Percentiles rank a stretch among this genome's conserved stretches.
Evolutionary conservation across 1,140 invertebrate genomes (phyloP).

Genomic region (Asobara japonica): DNA sequence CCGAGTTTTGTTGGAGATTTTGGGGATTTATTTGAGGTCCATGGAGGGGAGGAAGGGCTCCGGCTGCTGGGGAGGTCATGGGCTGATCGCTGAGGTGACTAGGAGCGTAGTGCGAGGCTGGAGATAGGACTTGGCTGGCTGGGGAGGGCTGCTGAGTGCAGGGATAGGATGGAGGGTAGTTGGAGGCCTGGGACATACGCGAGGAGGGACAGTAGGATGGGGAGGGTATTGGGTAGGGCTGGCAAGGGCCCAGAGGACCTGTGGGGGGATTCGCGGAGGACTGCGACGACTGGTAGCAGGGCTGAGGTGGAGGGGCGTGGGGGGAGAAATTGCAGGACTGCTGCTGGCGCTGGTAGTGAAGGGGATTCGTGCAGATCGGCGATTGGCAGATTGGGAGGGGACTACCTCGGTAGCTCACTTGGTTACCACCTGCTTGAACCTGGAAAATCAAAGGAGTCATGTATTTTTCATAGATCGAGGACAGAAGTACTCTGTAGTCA

Average conservation of each 20-base stretch:
- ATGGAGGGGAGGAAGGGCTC: constrained; percentile 67
- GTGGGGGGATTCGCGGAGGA: constrained; percentile 49
- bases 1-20: constrained; percentile 64
- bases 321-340: constrained; percentile 55
- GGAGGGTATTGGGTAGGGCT: constrained; percentile 52
- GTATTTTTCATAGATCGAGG: background rate
- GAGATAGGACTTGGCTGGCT: constrained; percentile 57
- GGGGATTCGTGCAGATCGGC: constrained; percentile 60
- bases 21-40: constrained; percentile 42
- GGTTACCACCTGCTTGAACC: constrained; percentile 58
- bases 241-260: constrained; percentile 42
- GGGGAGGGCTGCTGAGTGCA: constrained; percentile 53
- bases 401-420: constrained; percentile 55
- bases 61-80: constrained; percentile 70
- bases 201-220: constrained; percentile 57
- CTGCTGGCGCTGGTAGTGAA: constrained; percentile 65
- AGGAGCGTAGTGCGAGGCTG: constrained; percentile 56
- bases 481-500: background rate
- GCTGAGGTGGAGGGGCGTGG: constrained; percentile 57
- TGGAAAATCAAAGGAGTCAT: constrained; percentile 24
- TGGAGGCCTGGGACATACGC: constrained; percentile 42
- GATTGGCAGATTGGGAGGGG: constrained; percentile 62
- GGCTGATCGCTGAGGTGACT: constrained; percentile 65
- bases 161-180: constrained; percentile 54
- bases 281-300: constrained; percentile 49